Evolutionary conservation across 2,888 invertebrate species (phyloP).

Genomic region (Cantharis lateralis): DNA sequence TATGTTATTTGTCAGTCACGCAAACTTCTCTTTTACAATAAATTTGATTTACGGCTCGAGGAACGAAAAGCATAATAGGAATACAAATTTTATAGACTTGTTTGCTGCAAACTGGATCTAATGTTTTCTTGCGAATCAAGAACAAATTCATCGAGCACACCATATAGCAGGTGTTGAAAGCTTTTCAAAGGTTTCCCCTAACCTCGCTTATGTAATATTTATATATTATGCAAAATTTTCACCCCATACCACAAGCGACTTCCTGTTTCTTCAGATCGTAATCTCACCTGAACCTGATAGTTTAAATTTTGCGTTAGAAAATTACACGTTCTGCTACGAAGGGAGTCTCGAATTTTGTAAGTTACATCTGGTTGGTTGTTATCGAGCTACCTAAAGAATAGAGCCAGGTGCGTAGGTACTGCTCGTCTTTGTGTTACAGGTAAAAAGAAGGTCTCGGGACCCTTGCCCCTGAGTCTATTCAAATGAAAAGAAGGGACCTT

Average conservation of each 20-base stretch:
- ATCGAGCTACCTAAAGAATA: background rate
- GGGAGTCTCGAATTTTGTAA: background rate
- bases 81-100: background rate
- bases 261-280: background rate
- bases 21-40: conserved; percentile 8
- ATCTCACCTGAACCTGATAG: background rate
- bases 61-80: conserved; percentile 4
- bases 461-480: background rate
- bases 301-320: background rate
- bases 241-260: background rate
- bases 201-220: background rate
- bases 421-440: background rate
- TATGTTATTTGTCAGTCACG: conserved; percentile 12
- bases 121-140: background rate
- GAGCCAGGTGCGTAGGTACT: background rate
- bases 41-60: conserved; percentile 9
- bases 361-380: background rate
- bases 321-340: background rate
- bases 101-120: background rate
- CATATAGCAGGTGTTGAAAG: background rate
- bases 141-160: background rate
- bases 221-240: background rate
- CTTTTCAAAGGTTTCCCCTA: background rate
- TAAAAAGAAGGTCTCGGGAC: background rate
- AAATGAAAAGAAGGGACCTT: background rate